These are phyloP conservation scores for Podarcis muralis DNA, from an alignment of 2,113 vertebrate genomes.

Conservation along the genomic window DNA sequence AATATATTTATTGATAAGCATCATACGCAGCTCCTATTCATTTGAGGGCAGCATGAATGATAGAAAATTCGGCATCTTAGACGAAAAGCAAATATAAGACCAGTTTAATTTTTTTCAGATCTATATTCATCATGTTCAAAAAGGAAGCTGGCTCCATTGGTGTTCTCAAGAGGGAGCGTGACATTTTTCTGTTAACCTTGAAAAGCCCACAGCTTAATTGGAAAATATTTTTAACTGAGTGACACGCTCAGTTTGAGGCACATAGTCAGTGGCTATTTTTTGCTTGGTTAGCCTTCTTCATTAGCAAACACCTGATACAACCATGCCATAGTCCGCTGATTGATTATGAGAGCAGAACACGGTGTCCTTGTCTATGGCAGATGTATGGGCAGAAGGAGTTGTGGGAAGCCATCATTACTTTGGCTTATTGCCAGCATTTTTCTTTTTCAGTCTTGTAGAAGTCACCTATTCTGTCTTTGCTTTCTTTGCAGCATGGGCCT, in stretches of 20 bases:
- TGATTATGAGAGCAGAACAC: rapidly evolving
- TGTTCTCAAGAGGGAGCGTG: not conserved
- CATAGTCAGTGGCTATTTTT: not conserved
- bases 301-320: not conserved
- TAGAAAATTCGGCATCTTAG: not conserved
- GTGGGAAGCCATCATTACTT: not conserved
- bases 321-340: rapidly evolving
- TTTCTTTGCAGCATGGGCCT: constrained; percentile 88
- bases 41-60: not conserved
- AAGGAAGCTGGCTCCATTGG: not conserved
- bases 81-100: not conserved
- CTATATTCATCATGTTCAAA: not conserved
- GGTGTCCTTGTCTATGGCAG: rapidly evolving
- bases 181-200: constrained; percentile 34
- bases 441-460: not conserved
- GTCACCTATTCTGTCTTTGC: not conserved
- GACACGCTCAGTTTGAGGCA: rapidly evolving
- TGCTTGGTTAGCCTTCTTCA: not conserved
- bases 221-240: not conserved
- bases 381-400: not conserved
- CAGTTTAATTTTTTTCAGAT: not conserved
- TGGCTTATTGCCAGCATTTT: rapidly evolving
- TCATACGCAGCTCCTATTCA: not conserved
- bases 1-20: no score
- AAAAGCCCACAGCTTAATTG: not conserved